phyloP scores from a whole-genome alignment of 2,888 invertebrate genomes.

The Doris montereyensis region DNA sequence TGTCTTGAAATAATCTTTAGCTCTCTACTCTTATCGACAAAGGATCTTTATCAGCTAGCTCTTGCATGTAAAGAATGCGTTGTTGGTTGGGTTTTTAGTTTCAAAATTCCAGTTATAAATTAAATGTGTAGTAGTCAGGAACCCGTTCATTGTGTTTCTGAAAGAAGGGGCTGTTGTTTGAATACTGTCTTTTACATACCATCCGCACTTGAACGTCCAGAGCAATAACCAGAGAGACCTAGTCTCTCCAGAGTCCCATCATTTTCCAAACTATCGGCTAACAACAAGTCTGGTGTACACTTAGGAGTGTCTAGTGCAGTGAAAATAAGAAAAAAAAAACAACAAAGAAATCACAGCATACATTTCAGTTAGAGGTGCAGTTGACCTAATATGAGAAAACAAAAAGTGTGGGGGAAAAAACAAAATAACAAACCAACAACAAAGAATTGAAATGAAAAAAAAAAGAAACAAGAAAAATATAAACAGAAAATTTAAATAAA shows the following conservation, averaged over 20 bases:
- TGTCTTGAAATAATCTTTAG: too few relatives aligned
- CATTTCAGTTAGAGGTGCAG: background rate
- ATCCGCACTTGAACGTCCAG: slow-evolving; percentile 38
- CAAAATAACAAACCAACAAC: background rate
- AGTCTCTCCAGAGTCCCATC: slow-evolving; percentile 31
- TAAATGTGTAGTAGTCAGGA: too few relatives aligned
- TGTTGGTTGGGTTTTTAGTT: too few relatives aligned
- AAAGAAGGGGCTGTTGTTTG: too few relatives aligned
- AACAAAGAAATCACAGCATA: background rate
- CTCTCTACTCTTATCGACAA: too few relatives aligned
- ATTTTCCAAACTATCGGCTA: slow-evolving; percentile 25
- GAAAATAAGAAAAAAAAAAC: background rate
- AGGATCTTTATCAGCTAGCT: too few relatives aligned
- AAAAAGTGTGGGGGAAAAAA: background rate
- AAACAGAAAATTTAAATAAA: background rate
- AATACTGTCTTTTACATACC: too few relatives aligned
- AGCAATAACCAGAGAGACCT: slow-evolving; percentile 3
- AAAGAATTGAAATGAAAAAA: background rate
- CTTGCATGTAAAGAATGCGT: too few relatives aligned
- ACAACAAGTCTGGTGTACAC: slow-evolving; percentile 30
- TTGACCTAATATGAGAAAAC: background rate
- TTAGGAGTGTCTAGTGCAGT: slow-evolving; percentile 36
- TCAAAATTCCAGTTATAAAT: too few relatives aligned
- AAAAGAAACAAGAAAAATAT: background rate
- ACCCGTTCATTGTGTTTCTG: too few relatives aligned